Percentiles rank a stretch among this genome's conserved stretches.
phyloP scores from a whole-genome alignment of 2,888 invertebrate genomes.

The Tethea ocularis region DNA sequence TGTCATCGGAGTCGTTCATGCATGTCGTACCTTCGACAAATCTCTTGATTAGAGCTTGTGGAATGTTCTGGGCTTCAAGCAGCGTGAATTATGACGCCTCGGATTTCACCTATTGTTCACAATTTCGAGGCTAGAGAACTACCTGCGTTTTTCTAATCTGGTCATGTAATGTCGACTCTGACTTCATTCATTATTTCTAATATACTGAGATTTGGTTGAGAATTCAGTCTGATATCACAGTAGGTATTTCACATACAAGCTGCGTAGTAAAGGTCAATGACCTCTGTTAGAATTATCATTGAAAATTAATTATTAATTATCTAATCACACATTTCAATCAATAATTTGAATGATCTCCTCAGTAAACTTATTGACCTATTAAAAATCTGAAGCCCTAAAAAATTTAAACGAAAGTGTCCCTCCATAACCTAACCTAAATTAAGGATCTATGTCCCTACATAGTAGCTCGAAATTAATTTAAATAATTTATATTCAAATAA shows the following conservation, averaged over 20 bases:
- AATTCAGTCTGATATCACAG: background rate
- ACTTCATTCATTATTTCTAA: conserved; percentile 34
- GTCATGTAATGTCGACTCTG: conserved; percentile 31
- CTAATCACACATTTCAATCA: conserved; percentile 11
- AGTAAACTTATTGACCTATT: conserved; percentile 32
- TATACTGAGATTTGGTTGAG: background rate
- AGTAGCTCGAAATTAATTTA: background rate
- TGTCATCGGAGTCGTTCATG: conserved; percentile 73
- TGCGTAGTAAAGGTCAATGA: conserved; percentile 46
- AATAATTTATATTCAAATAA: background rate
- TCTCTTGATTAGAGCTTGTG: conserved; percentile 39
- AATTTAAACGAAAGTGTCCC: background rate
- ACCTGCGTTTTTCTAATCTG: conserved; percentile 24
- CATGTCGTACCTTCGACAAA: conserved; percentile 64
- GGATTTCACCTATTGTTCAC: conserved; percentile 76
- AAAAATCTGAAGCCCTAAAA: background rate
- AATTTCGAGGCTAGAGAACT: conserved; percentile 50
- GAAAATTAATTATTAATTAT: conserved; percentile 42
- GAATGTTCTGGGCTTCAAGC: conserved; percentile 57
- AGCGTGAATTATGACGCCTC: conserved; percentile 49
- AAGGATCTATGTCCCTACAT: background rate
- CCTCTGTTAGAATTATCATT: conserved; percentile 52
- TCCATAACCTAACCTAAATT: background rate
- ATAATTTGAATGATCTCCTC: conserved; percentile 22
- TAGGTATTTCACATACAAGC: background rate